phyloP scores from a whole-genome alignment of 2,888 invertebrate genomes.

The Drosophila niveifrons region DNA sequence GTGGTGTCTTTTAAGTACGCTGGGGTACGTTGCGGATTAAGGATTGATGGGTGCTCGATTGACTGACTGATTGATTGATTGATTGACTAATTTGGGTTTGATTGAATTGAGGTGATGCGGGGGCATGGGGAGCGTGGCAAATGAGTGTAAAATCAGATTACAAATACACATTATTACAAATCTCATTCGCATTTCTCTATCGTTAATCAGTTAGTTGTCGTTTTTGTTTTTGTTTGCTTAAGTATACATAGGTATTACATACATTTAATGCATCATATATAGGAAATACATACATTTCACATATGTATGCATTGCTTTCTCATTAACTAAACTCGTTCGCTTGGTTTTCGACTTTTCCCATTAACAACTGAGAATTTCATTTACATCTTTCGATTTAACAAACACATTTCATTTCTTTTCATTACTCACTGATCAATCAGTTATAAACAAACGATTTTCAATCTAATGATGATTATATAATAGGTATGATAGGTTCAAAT shows the following conservation, averaged over 20 bases:
- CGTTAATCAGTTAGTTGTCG: constrained; percentile 31
- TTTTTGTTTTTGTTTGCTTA: constrained; percentile 41
- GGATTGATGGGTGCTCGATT: constrained; percentile 14
- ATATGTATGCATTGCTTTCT: constrained; percentile 51
- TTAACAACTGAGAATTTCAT: constrained; percentile 50
- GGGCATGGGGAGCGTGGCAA: constrained; percentile 34
- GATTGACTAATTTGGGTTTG: constrained; percentile 2
- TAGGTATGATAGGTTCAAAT: constrained; percentile 57
- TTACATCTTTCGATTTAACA: constrained; percentile 37
- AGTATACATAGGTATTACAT: constrained; percentile 49
- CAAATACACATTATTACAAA: constrained; percentile 53
- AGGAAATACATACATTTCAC: constrained; percentile 41
- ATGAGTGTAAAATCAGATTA: constrained; percentile 34
- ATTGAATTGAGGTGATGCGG: constrained; percentile 6
- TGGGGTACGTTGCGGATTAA: constrained; percentile 33
- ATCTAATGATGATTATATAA: constrained; percentile 16
- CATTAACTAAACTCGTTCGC: constrained; percentile 39
- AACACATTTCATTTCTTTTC: constrained; percentile 25
- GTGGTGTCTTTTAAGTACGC: constrained; percentile 72
- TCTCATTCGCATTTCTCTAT: constrained; percentile 49
- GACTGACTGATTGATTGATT: constrained; percentile 5
- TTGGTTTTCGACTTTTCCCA: constrained; percentile 23
- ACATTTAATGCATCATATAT: constrained; percentile 45
- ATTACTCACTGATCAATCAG: constrained; percentile 42
- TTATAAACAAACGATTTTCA: constrained; percentile 17